Conservation (phyloP, 2,797 vertebrate species). For the Sebastes itinus region DNA sequence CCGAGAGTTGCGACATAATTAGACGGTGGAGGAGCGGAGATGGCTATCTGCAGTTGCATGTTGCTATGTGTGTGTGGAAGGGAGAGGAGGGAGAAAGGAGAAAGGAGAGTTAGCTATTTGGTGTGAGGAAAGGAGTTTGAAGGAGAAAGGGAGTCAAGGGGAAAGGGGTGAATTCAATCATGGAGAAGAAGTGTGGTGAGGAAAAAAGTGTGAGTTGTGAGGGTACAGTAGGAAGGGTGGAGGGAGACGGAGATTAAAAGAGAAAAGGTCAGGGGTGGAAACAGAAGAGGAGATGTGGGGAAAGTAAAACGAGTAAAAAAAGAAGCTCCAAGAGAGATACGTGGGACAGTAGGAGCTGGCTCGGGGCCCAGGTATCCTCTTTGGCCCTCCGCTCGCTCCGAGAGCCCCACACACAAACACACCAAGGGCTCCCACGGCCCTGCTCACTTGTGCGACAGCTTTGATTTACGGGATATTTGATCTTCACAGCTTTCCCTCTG, state of each 20-base stretch:
- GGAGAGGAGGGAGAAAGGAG: too few species aligned
- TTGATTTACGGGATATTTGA: slow-evolving; percentile 67
- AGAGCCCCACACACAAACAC: slow-evolving; percentile 7
- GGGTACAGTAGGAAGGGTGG: background rate
- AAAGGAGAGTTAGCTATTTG: background rate
- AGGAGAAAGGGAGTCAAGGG: background rate
- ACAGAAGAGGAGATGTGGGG: background rate
- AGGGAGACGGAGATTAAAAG: background rate
- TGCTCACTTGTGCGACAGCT: slow-evolving; percentile 23
- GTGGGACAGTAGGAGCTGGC: slow-evolving; percentile 18
- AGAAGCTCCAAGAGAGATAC: background rate
- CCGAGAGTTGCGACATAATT: slow-evolving; percentile 32
- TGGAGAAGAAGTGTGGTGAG: background rate
- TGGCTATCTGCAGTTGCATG: slow-evolving; percentile 25
- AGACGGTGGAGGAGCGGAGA: slow-evolving; percentile 22
- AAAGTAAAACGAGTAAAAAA: background rate
- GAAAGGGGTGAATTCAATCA: background rate
- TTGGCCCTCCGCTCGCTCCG: background rate
- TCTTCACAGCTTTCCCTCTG: slow-evolving; percentile 36
- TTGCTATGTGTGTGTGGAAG: background rate
- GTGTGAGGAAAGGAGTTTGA: background rate
- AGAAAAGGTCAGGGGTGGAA: background rate
- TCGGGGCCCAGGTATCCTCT: slow-evolving; percentile 18
- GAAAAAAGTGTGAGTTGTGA: background rate
- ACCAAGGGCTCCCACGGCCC: slow-evolving; percentile 22